These are phyloP conservation scores for Pelodiscus sinensis DNA, from an alignment of 2,113 vertebrate species.

Conservation along the genomic window DNA sequence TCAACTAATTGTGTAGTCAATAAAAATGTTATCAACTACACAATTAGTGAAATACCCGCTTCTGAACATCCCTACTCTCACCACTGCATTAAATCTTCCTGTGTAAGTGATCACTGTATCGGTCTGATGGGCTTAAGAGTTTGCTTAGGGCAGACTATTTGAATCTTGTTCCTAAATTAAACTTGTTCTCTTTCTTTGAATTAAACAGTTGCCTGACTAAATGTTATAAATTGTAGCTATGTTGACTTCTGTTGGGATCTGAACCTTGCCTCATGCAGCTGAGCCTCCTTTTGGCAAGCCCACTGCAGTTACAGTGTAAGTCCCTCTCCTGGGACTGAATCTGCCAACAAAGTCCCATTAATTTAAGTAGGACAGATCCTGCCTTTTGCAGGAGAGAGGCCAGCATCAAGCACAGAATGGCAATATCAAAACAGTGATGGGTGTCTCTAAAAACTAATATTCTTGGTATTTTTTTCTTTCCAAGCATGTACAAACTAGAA, in stretches of 20 bases:
- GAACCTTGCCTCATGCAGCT: not conserved
- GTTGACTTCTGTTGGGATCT: not conserved
- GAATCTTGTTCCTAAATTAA: not conserved
- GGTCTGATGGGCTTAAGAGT: not conserved
- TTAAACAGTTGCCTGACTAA: not conserved
- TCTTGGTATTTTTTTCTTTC: not conserved
- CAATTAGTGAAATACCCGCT: too few relatives aligned
- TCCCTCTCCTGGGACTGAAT: not conserved
- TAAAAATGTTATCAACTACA: too few relatives aligned
- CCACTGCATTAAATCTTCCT: rapidly evolving
- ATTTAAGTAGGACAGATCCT: not conserved
- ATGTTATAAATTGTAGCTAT: not conserved
- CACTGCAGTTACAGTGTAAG: not conserved
- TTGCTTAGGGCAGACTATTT: not conserved
- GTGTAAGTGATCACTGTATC: not conserved
- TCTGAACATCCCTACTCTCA: not conserved
- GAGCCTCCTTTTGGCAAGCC: not conserved
- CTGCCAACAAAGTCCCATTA: not conserved
- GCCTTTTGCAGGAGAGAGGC: not conserved
- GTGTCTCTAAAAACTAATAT: not conserved
- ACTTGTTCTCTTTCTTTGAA: not conserved
- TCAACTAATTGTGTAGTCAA: too few relatives aligned
- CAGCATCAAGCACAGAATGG: not conserved
- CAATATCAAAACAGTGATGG: not conserved
- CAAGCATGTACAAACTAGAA: not conserved